Percentiles rank a stretch among this genome's conserved stretches.
Conservation (phyloP, 2,797 vertebrate species). For the Enteromius anoplus region DNA sequence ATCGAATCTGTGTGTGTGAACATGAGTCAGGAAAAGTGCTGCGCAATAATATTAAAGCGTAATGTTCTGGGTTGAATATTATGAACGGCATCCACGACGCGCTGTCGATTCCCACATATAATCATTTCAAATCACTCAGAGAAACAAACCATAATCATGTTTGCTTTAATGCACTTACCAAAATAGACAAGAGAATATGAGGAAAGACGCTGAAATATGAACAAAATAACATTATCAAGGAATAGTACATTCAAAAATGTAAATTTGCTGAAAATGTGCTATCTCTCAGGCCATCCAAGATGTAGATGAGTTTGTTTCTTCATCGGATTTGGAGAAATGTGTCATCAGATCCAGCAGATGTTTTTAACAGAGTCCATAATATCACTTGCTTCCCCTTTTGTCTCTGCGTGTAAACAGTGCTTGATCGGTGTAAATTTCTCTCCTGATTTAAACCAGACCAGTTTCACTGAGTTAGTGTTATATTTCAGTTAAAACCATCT, state of each 20-base stretch:
- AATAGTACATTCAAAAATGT: neutral
- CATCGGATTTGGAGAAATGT: neutral
- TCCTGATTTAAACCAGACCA: too few species aligned
- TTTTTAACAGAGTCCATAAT: too few species aligned
- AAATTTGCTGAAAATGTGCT: too few species aligned
- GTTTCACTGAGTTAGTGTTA: too few species aligned
- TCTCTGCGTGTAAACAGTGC: too few species aligned
- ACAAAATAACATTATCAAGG: neutral
- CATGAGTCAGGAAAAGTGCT: neutral
- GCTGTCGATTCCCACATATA: neutral
- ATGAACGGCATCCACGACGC: neutral
- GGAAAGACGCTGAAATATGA: neutral
- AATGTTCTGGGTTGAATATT: neutral
- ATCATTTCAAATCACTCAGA: neutral
- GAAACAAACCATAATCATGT: neutral
- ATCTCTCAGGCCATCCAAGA: neutral
- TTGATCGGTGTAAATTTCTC: too few species aligned
- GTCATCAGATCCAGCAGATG: too few species aligned
- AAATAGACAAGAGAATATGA: neutral
- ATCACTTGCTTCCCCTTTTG: too few species aligned
- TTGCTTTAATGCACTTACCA: neutral
- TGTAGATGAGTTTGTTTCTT: neutral
- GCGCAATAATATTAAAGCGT: neutral
- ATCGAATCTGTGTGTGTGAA: neutral
- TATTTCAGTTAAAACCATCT: too few species aligned